phyloP scores from a whole-genome alignment of 1,140 invertebrate genomes.

The Eriocheir sinensis region DNA sequence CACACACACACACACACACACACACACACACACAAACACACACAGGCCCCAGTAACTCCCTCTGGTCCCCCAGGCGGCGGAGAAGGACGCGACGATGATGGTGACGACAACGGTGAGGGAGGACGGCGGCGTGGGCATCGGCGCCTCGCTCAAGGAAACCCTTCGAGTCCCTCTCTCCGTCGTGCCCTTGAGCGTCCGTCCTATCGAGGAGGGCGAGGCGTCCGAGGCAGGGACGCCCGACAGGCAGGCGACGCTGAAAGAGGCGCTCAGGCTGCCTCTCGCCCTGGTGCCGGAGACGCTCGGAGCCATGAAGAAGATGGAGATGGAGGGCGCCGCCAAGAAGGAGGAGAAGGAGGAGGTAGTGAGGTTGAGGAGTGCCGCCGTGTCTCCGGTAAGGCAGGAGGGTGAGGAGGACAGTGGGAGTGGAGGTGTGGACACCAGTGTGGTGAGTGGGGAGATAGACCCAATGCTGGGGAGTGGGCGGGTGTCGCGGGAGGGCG shows the following conservation, averaged over 20 bases:
- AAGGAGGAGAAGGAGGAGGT: conserved; percentile 34
- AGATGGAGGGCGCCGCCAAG: not conserved
- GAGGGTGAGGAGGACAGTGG: conserved; percentile 53
- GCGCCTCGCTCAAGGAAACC: conserved; percentile 72
- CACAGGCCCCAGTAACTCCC: not conserved
- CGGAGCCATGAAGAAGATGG: not conserved
- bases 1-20: conserved; percentile 7
- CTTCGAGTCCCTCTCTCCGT: conserved; percentile 75
- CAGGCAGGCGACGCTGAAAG: conserved; percentile 60
- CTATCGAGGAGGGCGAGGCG: conserved; percentile 53
- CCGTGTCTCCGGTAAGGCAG: conserved; percentile 9
- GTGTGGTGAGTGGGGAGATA: conserved; percentile 70
- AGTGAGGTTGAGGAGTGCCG: not conserved
- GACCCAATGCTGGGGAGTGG: conserved; percentile 38
- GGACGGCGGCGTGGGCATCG: conserved; percentile 71
- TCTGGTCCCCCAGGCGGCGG: conserved; percentile 64
- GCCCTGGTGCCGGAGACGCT: conserved; percentile 58
- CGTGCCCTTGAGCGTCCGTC: conserved; percentile 67
- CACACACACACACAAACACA: not conserved
- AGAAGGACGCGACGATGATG: conserved; percentile 73
- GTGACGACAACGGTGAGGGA: conserved; percentile 74
- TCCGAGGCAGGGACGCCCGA: conserved; percentile 48
- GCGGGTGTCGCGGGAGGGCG: too few species aligned
- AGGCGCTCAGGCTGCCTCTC: conserved; percentile 66
- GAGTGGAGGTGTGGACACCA: conserved; percentile 53